Base-by-base conservation (phyloP, 2,797 vertebrate genomes). In the Hydrocynus forskahlii region DNA sequence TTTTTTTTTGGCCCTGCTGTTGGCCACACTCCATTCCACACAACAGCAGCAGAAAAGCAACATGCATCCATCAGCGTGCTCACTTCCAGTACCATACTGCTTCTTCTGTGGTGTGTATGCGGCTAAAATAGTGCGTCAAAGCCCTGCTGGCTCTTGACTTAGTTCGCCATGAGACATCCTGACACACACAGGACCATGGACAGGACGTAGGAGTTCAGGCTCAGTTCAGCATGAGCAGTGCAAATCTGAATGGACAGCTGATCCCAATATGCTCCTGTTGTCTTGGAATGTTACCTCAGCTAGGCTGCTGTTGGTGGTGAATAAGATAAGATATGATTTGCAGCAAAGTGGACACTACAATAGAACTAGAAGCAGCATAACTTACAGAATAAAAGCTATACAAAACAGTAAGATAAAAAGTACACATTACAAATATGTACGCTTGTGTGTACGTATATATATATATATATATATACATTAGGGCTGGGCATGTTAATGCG, bases 11-110 rank as follows among this genome's bases (percentile, higher is more conserved):
- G 43, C 55, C 70, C 66, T 70, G 63, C 43, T 72, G 69, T 45
- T 75, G 14, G 21, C 74, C 23, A 8, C 14, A 10, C n/a, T 60
- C 23, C 57, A 45, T 21, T 45, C 40, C 14, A 12, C 40, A 45
- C 35, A 48, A 43, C 67, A 52, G 23, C 45, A 71, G 67, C 43
- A 69, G 12, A 4, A 75, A 21, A 43, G 45, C 68, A 50, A 70
- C 68, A 43, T 38, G 5, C n/a, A 23, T 43, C 13, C 35, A 13
- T 60, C n/a, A n/a, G 21, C 16, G 40, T 10, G 4, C 5, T 72
- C 50, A 23, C 4, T 23, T 71, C 69, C 19, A 14, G 8, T 62
- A 60, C 62, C 35, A 59, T 12, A 45, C n/a, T 8, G 12, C 55
- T n/a, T 75, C 19, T 19, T 75, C 2, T 5, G 12, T 6, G 12